These are phyloP conservation scores for Dromas ardeola DNA, from an alignment of 2,113 vertebrate species.

Conservation along the genomic window DNA sequence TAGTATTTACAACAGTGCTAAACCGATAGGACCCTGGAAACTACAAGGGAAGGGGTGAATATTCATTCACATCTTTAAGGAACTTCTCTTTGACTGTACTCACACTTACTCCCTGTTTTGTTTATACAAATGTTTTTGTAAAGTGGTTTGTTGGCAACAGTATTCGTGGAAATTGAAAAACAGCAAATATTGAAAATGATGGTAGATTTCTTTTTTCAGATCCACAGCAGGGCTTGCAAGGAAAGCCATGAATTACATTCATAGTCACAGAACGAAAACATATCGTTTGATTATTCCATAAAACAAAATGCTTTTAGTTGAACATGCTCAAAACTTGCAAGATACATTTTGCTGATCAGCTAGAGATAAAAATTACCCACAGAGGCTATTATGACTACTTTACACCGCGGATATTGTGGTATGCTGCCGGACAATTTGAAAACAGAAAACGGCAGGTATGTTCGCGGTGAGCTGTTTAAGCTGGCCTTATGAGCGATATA, in stretches of 20 bases:
- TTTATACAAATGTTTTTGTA: not conserved
- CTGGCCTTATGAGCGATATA: not conserved
- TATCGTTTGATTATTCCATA: not conserved
- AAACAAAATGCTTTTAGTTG: slow-evolving; percentile 8
- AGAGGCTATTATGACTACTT: not conserved
- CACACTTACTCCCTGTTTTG: not conserved
- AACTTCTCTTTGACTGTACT: not conserved
- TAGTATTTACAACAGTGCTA: not conserved
- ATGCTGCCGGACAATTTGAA: not conserved
- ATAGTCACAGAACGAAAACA: not conserved
- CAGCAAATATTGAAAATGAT: not conserved
- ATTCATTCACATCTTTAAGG: not conserved
- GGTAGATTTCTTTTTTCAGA: not conserved
- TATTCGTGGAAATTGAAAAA: not conserved
- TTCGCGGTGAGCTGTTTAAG: not conserved
- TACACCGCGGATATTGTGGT: not conserved
- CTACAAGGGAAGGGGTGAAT: not conserved
- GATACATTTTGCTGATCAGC: not conserved
- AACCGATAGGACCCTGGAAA: not conserved
- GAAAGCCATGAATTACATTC: slow-evolving; percentile 12
- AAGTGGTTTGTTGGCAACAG: slow-evolving; percentile 5
- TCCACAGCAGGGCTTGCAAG: not conserved
- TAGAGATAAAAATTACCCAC: not conserved
- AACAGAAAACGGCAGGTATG: not conserved
- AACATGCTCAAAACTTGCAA: not conserved